Evolutionary conservation across 1,140 invertebrate genomes (phyloP).

Genomic region (Scaptomyza pallida): DNA sequence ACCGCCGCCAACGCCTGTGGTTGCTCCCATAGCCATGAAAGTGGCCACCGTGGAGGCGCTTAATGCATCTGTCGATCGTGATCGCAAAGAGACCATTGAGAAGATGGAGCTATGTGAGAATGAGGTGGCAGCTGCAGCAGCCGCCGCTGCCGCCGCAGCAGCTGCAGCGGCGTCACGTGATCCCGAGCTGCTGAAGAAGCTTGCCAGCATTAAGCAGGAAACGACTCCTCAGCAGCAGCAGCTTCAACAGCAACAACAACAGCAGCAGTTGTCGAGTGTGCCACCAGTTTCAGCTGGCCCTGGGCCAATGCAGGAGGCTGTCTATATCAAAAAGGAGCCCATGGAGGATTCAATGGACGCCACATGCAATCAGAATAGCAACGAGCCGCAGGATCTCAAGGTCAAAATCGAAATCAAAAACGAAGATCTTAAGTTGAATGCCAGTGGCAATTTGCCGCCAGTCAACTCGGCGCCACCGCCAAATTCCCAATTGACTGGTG

Average conservation of each 20-base stretch:
- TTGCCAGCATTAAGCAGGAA: constrained; percentile 83
- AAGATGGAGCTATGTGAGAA: constrained; percentile 67
- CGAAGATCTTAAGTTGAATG: constrained; percentile 66
- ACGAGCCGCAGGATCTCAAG: constrained; percentile 83
- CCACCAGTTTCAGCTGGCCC: constrained; percentile 47
- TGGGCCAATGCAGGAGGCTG: constrained; percentile 43
- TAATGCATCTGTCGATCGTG: constrained; percentile 75
- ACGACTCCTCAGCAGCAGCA: constrained; percentile 43
- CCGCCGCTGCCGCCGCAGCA: constrained; percentile 4
- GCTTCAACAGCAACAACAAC: constrained; percentile 65
- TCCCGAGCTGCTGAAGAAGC: constrained; percentile 79
- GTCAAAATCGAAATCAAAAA: constrained; percentile 83
- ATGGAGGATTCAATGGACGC: constrained; percentile 83
- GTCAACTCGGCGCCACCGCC: constrained; percentile 43
- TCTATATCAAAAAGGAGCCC: constrained; percentile 84
- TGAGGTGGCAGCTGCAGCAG: constrained; percentile 26
- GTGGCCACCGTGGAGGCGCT: constrained; percentile 79
- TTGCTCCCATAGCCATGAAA: constrained; percentile 63
- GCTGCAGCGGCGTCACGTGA: constrained; percentile 48
- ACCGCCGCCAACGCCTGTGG: constrained; percentile 10
- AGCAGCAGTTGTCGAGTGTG: constrained; percentile 52
- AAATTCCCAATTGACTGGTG: constrained; percentile 24
- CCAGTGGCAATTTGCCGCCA: constrained; percentile 46
- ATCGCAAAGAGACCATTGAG: constrained; percentile 70
- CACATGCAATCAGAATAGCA: constrained; percentile 82